phyloP scores from a whole-genome alignment of 2,888 invertebrate genomes.

The Clusia tigrina region DNA sequence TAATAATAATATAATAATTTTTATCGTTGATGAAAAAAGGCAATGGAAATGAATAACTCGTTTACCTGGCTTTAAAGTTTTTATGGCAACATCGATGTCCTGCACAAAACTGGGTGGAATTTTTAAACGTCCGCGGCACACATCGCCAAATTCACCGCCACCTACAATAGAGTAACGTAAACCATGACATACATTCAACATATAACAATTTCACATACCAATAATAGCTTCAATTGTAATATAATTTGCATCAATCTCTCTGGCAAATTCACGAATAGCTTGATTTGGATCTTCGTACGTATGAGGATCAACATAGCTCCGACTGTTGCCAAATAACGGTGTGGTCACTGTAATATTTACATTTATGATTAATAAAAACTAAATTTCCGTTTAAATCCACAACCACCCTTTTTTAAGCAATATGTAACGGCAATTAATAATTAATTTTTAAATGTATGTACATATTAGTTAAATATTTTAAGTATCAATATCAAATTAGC shows the following conservation, averaged over 20 bases:
- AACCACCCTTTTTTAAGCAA: too few species aligned
- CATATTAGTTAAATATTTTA: too few species aligned
- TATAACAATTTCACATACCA: slow-evolving; percentile 67
- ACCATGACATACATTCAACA: background rate
- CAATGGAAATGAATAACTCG: too few species aligned
- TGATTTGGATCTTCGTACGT: slow-evolving; percentile 99
- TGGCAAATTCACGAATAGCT: slow-evolving; percentile 96
- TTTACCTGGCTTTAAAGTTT: slow-evolving; percentile 81
- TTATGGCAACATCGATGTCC: slow-evolving; percentile 95
- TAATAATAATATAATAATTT: too few species aligned
- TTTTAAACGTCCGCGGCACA: slow-evolving; percentile 93
- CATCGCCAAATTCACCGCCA: slow-evolving; percentile 99
- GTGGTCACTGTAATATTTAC: slow-evolving; percentile 80
- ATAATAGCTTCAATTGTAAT: slow-evolving; percentile 99
- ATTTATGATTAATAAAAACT: slow-evolving; percentile 9
- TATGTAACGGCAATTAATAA: too few species aligned
- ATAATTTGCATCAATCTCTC: slow-evolving; percentile 96
- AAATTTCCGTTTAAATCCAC: background rate
- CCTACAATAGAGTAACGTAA: slow-evolving; percentile 62
- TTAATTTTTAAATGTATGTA: too few species aligned
- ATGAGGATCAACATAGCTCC: slow-evolving; percentile 97
- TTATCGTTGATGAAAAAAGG: too few species aligned
- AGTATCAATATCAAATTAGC: too few species aligned
- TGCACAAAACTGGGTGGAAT: slow-evolving; percentile 81
- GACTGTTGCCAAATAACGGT: slow-evolving; percentile 89